A percentile compares a stretch with the other conserved stretches of the same genome.
Evolutionary conservation across 92 coral and sea anemone genomes (phyloP).

Genomic region (Porites evermanni): DNA sequence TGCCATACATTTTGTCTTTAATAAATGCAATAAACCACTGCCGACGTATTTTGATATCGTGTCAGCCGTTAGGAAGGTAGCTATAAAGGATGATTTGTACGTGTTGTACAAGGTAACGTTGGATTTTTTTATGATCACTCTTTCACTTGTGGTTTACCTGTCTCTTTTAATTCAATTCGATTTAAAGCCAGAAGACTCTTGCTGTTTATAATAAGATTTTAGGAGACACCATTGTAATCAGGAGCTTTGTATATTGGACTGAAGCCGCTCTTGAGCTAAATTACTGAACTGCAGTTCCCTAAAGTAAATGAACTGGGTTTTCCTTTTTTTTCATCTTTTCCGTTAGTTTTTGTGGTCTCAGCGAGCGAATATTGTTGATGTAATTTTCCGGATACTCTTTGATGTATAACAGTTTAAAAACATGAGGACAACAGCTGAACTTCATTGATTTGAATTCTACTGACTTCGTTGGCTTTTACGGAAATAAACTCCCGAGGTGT

Average conservation of each 20-base stretch:
- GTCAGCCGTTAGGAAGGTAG: background rate
- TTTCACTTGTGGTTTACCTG: background rate
- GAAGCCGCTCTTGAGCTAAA: too few species aligned
- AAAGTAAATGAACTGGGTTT: too few species aligned
- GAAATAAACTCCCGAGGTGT: background rate
- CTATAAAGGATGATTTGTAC: background rate
- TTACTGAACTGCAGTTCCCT: background rate
- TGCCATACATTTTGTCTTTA: slow-evolving; percentile 1
- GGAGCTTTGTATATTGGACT: background rate
- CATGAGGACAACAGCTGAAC: too few species aligned
- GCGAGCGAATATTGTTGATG: too few species aligned
- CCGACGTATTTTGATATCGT: background rate
- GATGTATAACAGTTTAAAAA: too few species aligned
- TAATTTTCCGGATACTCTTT: too few species aligned
- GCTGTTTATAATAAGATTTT: background rate
- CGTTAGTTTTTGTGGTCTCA: too few species aligned
- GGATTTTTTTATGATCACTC: background rate
- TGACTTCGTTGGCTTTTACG: background rate
- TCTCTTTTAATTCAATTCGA: background rate
- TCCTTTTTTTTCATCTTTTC: too few species aligned
- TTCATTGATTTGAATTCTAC: too few species aligned
- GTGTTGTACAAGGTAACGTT: background rate
- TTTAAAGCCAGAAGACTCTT: background rate
- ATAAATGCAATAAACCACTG: background rate
- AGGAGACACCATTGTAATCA: background rate